phyloP scores from a whole-genome alignment of 2,888 invertebrate species.

The Agrypnus murinus region DNA sequence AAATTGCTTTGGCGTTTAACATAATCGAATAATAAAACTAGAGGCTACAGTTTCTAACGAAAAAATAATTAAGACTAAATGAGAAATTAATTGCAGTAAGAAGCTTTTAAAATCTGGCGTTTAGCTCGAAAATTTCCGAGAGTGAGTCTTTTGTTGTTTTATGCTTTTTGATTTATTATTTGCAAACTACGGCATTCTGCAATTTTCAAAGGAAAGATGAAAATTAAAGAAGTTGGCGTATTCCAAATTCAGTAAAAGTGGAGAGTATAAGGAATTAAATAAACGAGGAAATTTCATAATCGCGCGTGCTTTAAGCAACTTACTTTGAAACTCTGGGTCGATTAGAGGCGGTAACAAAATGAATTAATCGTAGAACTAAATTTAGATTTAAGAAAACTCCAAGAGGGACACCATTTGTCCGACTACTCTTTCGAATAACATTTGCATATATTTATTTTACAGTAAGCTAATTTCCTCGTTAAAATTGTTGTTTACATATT shows the following conservation, averaged over 20 bases:
- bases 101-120: constrained; percentile 34
- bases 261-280: constrained; percentile 33
- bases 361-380: constrained; percentile 32
- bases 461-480: constrained; percentile 29
- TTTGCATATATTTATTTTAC: constrained; percentile 22
- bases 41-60: constrained; percentile 33
- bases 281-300: constrained; percentile 37
- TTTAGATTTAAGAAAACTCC: constrained; percentile 20
- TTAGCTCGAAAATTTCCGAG: constrained; percentile 26
- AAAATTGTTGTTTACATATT: constrained; percentile 41
- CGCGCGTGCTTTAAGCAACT: constrained; percentile 34
- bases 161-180: constrained; percentile 36
- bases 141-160: constrained; percentile 37
- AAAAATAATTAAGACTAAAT: constrained; percentile 47
- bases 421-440: neutral
- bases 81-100: constrained; percentile 48
- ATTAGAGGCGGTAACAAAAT: constrained; percentile 23
- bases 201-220: constrained; percentile 20
- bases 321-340: constrained; percentile 31
- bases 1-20: constrained; percentile 21
- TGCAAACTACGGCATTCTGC: constrained; percentile 31
- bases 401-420: constrained; percentile 12
- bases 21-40: constrained; percentile 37
- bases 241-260: constrained; percentile 32
- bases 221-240: constrained; percentile 34